Conservation (phyloP, 2,888 invertebrate genomes). For the Tridacna crocea region DNA sequence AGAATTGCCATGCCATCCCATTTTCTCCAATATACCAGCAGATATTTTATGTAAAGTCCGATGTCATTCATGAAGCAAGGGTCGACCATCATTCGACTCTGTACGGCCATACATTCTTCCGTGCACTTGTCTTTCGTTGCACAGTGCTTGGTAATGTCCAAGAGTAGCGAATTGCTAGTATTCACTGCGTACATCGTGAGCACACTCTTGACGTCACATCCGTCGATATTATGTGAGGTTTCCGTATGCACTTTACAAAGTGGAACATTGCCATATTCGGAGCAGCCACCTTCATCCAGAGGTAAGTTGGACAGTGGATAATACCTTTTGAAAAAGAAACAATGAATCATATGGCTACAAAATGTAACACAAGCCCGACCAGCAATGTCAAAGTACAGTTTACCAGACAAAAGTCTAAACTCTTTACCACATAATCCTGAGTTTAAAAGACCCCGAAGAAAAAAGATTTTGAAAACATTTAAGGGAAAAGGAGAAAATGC, state of each 20-base stretch:
- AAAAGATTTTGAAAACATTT: too few relatives aligned
- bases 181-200: slow-evolving; percentile 12
- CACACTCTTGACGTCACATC: slow-evolving; percentile 29
- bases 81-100: neutral
- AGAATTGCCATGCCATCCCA: slow-evolving; percentile 9
- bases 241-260: slow-evolving; percentile 31
- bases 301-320: slow-evolving; percentile 36
- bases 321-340: slow-evolving; percentile 9
- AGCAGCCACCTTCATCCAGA: slow-evolving; percentile 33
- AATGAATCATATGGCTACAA: too few relatives aligned
- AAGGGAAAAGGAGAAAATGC: too few relatives aligned
- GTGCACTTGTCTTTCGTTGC: slow-evolving; percentile 5
- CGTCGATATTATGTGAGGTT: slow-evolving; percentile 14
- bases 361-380: too few relatives aligned
- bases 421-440: too few relatives aligned
- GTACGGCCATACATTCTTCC: slow-evolving; percentile 7
- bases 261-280: slow-evolving; percentile 27
- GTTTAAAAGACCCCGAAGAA: too few relatives aligned
- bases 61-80: slow-evolving; percentile 31
- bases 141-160: slow-evolving; percentile 3
- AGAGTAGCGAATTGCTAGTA: slow-evolving; percentile 11
- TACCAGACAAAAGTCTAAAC: too few relatives aligned
- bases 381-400: too few relatives aligned
- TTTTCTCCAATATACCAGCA: slow-evolving; percentile 7
- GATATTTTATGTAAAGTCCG: slow-evolving; percentile 17